Percentiles rank a stretch among this genome's conserved stretches.
Conservation (phyloP, 2,888 invertebrate species). For the Lasioglossum figueresi region DNA sequence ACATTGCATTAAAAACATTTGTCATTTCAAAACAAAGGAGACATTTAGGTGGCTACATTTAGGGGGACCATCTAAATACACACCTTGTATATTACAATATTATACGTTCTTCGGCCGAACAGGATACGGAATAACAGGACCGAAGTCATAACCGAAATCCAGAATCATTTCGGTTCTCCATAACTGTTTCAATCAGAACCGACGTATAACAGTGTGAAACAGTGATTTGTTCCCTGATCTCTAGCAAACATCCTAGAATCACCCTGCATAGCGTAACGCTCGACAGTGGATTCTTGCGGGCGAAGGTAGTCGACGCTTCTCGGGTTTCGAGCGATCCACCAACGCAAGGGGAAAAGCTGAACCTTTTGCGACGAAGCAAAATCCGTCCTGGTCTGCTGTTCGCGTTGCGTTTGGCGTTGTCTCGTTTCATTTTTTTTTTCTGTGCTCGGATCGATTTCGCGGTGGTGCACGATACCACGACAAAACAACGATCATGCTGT, state of each 20-base stretch:
- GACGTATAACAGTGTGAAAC: too few relatives aligned
- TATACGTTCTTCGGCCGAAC: too few relatives aligned
- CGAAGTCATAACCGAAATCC: too few relatives aligned
- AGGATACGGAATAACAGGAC: too few relatives aligned
- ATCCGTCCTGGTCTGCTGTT: neutral
- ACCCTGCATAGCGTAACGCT: neutral
- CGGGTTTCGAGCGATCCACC: neutral
- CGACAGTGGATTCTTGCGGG: neutral
- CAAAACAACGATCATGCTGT: constrained; percentile 32
- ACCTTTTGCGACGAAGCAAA: neutral
- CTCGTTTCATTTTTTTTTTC: neutral
- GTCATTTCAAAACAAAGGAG: too few relatives aligned
- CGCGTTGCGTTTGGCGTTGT: constrained; percentile 5
- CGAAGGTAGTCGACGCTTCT: neutral
- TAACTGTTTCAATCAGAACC: too few relatives aligned
- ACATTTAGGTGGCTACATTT: too few relatives aligned
- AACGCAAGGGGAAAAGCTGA: neutral
- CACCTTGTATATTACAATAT: too few relatives aligned
- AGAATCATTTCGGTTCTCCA: too few relatives aligned
- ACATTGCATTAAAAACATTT: too few relatives aligned
- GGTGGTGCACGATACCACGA: neutral
- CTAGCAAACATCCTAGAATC: constrained; percentile 11
- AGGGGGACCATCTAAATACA: too few relatives aligned
- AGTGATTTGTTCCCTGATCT: too few relatives aligned
- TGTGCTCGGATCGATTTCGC: neutral